Conservation (phyloP, 2,797 vertebrate genomes). For the Uromys caudimaculatus region DNA sequence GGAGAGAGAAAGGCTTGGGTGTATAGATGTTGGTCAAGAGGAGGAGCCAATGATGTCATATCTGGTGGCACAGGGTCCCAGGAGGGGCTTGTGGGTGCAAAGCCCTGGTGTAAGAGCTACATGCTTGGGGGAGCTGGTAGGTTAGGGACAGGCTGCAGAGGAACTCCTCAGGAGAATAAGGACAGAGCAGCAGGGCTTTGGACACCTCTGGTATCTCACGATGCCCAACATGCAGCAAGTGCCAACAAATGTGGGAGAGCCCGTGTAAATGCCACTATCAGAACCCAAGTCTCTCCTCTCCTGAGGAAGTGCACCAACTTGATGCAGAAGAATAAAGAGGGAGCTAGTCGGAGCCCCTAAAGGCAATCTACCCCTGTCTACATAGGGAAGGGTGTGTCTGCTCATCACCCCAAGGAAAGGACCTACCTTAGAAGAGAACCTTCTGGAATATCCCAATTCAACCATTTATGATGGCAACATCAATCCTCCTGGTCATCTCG, state of each 20-base stretch:
- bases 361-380: background rate
- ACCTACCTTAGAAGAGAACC: background rate
- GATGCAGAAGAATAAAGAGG: too few species aligned
- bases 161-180: background rate
- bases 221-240: fast-evolving
- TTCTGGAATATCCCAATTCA: background rate
- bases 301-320: background rate
- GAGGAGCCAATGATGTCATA: background rate
- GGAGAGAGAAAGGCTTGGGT: background rate
- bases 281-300: background rate
- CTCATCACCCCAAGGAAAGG: background rate
- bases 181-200: background rate
- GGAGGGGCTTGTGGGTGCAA: background rate
- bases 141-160: too few species aligned
- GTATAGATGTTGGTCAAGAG: background rate
- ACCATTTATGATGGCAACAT: background rate
- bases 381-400: background rate
- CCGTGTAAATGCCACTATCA: background rate
- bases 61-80: background rate
- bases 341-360: background rate
- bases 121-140: too few species aligned
- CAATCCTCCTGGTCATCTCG: background rate
- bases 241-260: background rate
- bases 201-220: background rate
- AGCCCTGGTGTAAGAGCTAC: background rate